phyloP scores from a whole-genome alignment of 92 coral and sea anemone species.

The Palythoa caribaeorum region DNA sequence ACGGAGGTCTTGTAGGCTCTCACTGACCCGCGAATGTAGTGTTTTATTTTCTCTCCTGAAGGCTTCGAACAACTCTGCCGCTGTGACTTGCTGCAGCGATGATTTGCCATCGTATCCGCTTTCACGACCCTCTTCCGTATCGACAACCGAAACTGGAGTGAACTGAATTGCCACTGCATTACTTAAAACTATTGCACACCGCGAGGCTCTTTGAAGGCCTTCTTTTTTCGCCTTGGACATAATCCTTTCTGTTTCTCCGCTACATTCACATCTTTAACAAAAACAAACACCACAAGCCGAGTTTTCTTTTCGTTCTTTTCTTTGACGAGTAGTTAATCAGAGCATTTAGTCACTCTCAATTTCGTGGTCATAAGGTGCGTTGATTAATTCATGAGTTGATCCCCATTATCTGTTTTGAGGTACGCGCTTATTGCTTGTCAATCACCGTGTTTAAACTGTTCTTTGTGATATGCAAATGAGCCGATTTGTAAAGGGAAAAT shows the following conservation, averaged over 20 bases:
- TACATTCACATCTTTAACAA: neutral
- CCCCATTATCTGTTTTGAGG: constrained; percentile 15
- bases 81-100: constrained; percentile 57
- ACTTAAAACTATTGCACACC: constrained; percentile 79
- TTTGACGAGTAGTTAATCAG: constrained; percentile 17
- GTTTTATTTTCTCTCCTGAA: constrained; percentile 75
- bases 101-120: constrained; percentile 37
- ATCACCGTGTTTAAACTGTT: constrained; percentile 8
- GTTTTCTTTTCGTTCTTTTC: constrained; percentile 2
- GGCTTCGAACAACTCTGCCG: constrained; percentile 74
- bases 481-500: constrained; percentile 2
- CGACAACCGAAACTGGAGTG: constrained; percentile 63
- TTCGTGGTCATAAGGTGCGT: constrained; percentile 18
- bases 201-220: constrained; percentile 62
- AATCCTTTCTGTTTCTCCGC: neutral
- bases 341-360: neutral
- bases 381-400: constrained; percentile 51
- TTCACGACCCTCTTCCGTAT: constrained; percentile 28
- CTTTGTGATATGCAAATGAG: constrained; percentile 34
- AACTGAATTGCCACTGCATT: constrained; percentile 77
- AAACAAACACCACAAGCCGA: neutral
- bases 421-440: constrained; percentile 36
- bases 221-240: constrained; percentile 34
- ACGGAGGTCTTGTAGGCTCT: constrained; percentile 84
- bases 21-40: constrained; percentile 78